Conservation (phyloP, 35 echinoderm and acorn worm species). For the Antedon bifida region DNA sequence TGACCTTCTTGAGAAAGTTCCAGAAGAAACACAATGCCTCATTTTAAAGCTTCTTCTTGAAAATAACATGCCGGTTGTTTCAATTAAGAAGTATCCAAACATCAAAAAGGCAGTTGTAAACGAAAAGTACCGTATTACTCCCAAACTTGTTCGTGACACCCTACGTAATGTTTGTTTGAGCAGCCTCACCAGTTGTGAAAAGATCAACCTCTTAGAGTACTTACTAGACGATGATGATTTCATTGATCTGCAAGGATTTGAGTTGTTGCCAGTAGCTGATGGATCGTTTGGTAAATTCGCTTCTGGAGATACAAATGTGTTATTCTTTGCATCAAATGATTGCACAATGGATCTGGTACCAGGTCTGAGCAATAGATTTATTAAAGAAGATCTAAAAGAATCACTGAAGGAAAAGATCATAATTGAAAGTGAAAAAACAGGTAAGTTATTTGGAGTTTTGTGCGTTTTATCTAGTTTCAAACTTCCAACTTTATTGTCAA, state of each 20-base stretch:
- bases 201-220: slow-evolving; percentile 30
- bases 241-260: slow-evolving; percentile 11
- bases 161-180: slow-evolving; percentile 11
- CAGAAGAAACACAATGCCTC: slow-evolving; percentile 7
- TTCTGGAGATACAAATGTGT: background rate
- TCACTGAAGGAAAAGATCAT: background rate
- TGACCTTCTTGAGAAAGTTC: background rate
- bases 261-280: slow-evolving; percentile 34
- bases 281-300: slow-evolving; percentile 5
- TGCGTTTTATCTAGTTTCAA: too few species aligned
- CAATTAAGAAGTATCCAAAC: slow-evolving; percentile 1
- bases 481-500: too few species aligned
- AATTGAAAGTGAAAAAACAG: background rate
- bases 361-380: background rate
- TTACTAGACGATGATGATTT: slow-evolving; percentile 5
- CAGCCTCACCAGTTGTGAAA: slow-evolving; percentile 14
- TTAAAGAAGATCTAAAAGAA: background rate
- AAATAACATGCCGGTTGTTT: slow-evolving; percentile 1
- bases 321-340: background rate
- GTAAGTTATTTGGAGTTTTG: background rate
- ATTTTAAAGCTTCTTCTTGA: slow-evolving; percentile 7
- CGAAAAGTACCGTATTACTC: slow-evolving; percentile 8
- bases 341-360: background rate
- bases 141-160: slow-evolving; percentile 2
- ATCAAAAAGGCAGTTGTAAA: background rate